Percentiles rank a stretch among this genome's conserved stretches.
Evolutionary conservation across 1,140 invertebrate species (phyloP).

Genomic region (Triops cancriformis): DNA sequence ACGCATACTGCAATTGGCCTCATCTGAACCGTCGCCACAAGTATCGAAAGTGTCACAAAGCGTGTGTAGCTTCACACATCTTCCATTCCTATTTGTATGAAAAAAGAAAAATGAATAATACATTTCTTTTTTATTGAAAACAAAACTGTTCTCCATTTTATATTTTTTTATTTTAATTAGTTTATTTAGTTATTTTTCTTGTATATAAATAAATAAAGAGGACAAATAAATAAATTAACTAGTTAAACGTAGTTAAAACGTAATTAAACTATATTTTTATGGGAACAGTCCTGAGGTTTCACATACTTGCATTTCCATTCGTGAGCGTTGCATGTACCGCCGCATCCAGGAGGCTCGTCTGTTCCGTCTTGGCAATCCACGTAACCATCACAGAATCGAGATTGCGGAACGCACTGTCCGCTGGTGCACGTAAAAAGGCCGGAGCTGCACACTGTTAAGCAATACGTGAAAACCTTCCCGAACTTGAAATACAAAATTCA

Average conservation of each 20-base stretch:
- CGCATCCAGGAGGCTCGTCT: slow-evolving; percentile 51
- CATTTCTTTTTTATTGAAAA: too few species aligned
- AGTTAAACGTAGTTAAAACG: too few species aligned
- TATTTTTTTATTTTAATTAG: too few species aligned
- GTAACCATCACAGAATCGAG: slow-evolving; percentile 58
- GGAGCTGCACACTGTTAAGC: slow-evolving; percentile 30
- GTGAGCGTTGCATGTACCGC: slow-evolving; percentile 48
- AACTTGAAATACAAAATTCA: slow-evolving; percentile 23
- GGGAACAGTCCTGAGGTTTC: slow-evolving; percentile 19
- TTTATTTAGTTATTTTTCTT: too few species aligned
- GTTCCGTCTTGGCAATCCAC: slow-evolving; percentile 58
- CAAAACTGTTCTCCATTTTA: too few species aligned
- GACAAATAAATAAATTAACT: too few species aligned
- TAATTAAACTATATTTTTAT: too few species aligned
- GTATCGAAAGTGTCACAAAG: slow-evolving; percentile 69
- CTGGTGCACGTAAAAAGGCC: slow-evolving; percentile 53
- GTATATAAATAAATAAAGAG: too few species aligned
- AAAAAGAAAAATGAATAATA: slow-evolving; percentile 32
- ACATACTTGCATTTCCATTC: slow-evolving; percentile 56
- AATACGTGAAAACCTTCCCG: slow-evolving; percentile 19
- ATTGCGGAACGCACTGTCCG: slow-evolving; percentile 55
- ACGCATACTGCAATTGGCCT: slow-evolving; percentile 47
- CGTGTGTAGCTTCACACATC: slow-evolving; percentile 52
- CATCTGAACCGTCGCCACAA: slow-evolving; percentile 70
- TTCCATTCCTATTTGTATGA: slow-evolving; percentile 42